Base-by-base conservation (phyloP, 2,797 vertebrate genomes). In the Poeciliopsis turneri region DNA sequence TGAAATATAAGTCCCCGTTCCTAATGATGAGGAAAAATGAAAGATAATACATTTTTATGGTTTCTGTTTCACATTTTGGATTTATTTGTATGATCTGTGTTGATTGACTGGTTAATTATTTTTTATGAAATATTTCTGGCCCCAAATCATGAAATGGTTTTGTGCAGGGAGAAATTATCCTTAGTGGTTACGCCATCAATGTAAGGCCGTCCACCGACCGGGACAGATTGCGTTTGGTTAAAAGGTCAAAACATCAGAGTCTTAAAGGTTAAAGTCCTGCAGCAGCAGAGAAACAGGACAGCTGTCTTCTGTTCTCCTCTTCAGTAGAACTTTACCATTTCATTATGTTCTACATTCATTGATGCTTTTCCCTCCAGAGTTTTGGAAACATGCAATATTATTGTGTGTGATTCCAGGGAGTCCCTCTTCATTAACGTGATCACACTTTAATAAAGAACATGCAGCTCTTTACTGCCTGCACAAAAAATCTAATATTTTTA, bases 141-240 rank as follows among this genome's bases (percentile, higher is more conserved):
- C 85, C 82, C 70, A 78, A 25, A 82, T 86, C 84, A 43, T 75
- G 71, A 84, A 86, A 88, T 87, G 83, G 83, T 90, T 83, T 85
- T 51, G 10, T 73, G 49, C 55, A 74, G 57, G 11, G 16, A 43
- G 64, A 83, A 68, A 89, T 90, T 88, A 86, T 90, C 89, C 84
- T 91, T 78, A 86, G 84, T 87, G 75, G 83, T 92, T 90, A 92
- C 91, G 90, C 92, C 93, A 94, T 95, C 93, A 95, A 95, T 94
- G 93, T 91, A 94, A 95, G 94, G 93, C 94, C 93, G 94, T 84
- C 82, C 84, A 76, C 88, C 83, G 88, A 89, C 86, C 33, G 33
- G 33, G 33, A 3, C 33, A 33, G 33, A 33, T 88, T 82, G 84
- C 88, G 70, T 89, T 92, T 88, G 89, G 88, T 88, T 90, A 83